Evolutionary conservation across 2,113 vertebrate species (phyloP), one percentile per base, ranked within the genome.

Genomic region (Uria aalge): DNA sequence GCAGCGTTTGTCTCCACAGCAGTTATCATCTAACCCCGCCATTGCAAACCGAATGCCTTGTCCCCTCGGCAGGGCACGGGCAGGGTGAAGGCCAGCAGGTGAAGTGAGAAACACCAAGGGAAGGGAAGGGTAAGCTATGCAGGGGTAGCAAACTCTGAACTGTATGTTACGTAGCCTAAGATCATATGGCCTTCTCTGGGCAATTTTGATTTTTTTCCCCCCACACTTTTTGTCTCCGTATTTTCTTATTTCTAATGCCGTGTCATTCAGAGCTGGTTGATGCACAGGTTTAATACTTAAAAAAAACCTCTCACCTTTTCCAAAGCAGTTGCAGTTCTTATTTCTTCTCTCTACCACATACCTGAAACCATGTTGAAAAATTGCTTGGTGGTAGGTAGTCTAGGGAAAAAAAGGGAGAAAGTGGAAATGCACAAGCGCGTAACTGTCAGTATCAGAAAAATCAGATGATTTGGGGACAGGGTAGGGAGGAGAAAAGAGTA

Each of bases 61-160:
- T 45, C n/a, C 19, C 19, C n/a, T 34, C 1, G 1, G 19, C 30
- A n/a, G 47, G 20, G 8, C 15, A 36, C 0, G 2, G 19, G 52
- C 20, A 55, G 52, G 52, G 32, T 38, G 67, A 53, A 79, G 17
- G 22, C 22, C 38, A 64, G 13, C 19, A 24, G n/a, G 8, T 48
- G 36, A 77, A 14, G 6, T 23, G 41, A 53, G 32, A 53, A 84
- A 78, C 5, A 13, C 27, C 29, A 55, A 55, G 48, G 53, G 20
- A 76, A 83, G 48, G 15, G 38, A 5, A 53, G 10, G 12, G 13
- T 9, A 57, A 83, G 9, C 14, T 48, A 17, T 4, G 7, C 7
- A 52, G 22, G 12, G 14, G 5, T 13, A 56, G 52, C 12, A 23
- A 71, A 38, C 8, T 47, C 56, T 38, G 20, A 20, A 9, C 5